Base-by-base conservation (phyloP, 2,888 invertebrate species). In the Amiota mariae region DNA sequence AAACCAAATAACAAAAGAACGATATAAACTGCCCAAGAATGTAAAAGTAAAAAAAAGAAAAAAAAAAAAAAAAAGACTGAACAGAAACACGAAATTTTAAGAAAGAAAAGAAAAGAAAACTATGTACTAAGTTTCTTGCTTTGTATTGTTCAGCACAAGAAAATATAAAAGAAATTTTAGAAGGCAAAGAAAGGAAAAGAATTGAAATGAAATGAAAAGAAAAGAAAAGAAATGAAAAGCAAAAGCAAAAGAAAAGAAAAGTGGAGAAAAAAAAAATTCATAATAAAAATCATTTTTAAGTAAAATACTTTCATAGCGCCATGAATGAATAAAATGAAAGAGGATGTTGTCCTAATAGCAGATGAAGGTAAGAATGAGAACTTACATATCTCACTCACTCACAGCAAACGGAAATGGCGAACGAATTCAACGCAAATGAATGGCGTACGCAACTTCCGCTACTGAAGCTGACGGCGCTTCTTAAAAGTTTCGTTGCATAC, bases 221-320 rank as follows among this genome's bases (percentile, higher is more conserved):
- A 54, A 54, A n/a, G 54, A 12, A 54, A 54, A 12, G 12, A n/a
- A n/a, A n/a, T n/a, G n/a, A n/a, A n/a, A n/a, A n/a, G n/a, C n/a
- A n/a, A n/a, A n/a, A 61, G 24, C 1, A 61, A 9, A 18, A 12
- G 13, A 54, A 54, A 54, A n/a, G 54, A 12, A 54, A 54, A 12
- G 12, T n/a, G 12, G 54, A 54, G 10, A 70, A 73, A 15, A 15
- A 56, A 56, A 56, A 48, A 67, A 67, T 48, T 49, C 49, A 67
- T 67, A 48, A 67, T 67, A 67, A 67, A 67, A 67, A 67, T 48
- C 15, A 67, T 67, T 47, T 74, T 77, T 64, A 70, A 79, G 71
- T 73, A 77, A 80, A 81, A 75, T 64, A 49, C 54, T 72, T 74
- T 57, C 47, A 24, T 10, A 15, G 57, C 57, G 11, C 57, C 10